phyloP scores from a whole-genome alignment of 2,113 vertebrate genomes.

The Loxodonta africana region DNA sequence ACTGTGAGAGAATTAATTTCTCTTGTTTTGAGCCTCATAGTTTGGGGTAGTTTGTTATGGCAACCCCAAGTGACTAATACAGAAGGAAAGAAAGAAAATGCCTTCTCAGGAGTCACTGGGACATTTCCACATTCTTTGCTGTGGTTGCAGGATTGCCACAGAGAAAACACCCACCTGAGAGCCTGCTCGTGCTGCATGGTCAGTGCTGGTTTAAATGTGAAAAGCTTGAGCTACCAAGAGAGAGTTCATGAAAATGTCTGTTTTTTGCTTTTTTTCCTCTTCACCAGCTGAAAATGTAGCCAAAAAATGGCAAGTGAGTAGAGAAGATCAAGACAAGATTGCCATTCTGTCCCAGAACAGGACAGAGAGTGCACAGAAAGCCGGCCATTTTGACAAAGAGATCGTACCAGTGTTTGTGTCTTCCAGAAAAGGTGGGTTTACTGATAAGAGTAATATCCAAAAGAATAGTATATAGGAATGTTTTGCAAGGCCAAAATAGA shows the following conservation, averaged over 20 bases:
- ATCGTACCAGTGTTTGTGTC: conserved; percentile 94
- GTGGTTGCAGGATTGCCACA: neutral
- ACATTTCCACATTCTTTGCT: neutral
- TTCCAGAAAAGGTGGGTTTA: conserved; percentile 93
- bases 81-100: neutral
- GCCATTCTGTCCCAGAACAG: conserved; percentile 94
- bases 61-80: neutral
- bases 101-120: neutral
- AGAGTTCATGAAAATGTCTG: neutral
- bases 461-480: neutral
- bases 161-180: too few species aligned
- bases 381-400: conserved; percentile 95
- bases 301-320: conserved; percentile 93
- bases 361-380: conserved; percentile 95
- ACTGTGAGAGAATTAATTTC: neutral
- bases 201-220: too few species aligned
- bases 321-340: conserved; percentile 94
- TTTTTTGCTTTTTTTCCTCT: conserved; percentile 53
- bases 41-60: neutral
- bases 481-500: neutral
- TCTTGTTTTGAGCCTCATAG: neutral
- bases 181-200: accelerated
- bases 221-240: neutral
- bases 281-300: conserved; percentile 97
- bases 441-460: neutral